These are phyloP conservation scores for Crocodylus rhombifer DNA, from an alignment of 2,797 vertebrate genomes.

Conservation along the genomic window DNA sequence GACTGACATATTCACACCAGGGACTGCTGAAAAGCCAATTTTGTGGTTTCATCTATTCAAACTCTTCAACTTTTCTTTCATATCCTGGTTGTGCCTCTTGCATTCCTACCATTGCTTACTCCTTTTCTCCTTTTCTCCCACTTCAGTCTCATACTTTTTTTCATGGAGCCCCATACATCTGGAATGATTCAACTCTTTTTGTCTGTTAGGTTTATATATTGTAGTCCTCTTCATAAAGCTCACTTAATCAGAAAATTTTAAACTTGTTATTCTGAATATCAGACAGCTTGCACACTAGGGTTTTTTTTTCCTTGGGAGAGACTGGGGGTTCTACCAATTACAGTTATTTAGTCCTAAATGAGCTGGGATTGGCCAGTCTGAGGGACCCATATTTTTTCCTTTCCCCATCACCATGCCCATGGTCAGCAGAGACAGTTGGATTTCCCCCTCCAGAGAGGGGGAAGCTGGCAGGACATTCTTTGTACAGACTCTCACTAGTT, in stretches of 20 bases:
- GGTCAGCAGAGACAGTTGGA: neutral
- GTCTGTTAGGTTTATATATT: conserved; percentile 31
- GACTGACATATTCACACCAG: neutral
- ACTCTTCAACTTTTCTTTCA: neutral
- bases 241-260: conserved; percentile 44
- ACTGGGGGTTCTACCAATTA: conserved; percentile 15
- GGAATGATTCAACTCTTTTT: neutral
- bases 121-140: neutral
- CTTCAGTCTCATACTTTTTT: neutral
- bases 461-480: neutral
- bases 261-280: neutral
- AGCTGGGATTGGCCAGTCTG: neutral
- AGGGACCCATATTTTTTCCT: neutral
- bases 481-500: fast-evolving
- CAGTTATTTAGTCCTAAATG: neutral
- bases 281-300: neutral
- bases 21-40: neutral
- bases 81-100: neutral
- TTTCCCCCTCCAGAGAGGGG: fast-evolving
- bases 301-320: conserved; percentile 42
- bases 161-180: neutral
- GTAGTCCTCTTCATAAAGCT: conserved; percentile 51
- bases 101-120: neutral
- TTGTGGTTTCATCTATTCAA: neutral
- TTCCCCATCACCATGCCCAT: neutral